These are phyloP conservation scores for Hartigia nigra DNA, from an alignment of 2,888 invertebrate species.

Conservation along the genomic window DNA sequence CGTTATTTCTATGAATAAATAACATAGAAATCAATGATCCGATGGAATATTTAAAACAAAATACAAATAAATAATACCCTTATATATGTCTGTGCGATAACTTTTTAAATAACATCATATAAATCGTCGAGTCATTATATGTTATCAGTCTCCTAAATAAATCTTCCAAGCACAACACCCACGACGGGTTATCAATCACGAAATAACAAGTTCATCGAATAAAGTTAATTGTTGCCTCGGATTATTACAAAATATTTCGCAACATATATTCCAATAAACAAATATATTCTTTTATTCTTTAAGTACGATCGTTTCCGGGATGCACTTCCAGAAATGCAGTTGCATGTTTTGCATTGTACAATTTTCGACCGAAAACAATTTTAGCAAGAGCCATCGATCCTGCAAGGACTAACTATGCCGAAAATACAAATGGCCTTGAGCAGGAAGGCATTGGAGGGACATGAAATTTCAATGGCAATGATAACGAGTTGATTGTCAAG, in stretches of 20 bases:
- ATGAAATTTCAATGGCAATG: neutral
- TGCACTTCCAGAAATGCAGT: neutral
- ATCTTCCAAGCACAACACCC: neutral
- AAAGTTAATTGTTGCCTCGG: neutral
- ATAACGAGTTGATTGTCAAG: neutral
- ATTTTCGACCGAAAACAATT: neutral
- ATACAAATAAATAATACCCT: neutral
- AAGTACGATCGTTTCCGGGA: neutral
- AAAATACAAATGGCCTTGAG: neutral
- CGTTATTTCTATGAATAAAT: neutral
- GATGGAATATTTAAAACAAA: neutral
- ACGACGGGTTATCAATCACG: neutral
- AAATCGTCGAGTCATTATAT: neutral
- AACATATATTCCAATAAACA: neutral
- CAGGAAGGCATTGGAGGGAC: neutral
- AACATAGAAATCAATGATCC: neutral
- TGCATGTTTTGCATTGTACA: neutral
- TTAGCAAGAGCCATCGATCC: neutral
- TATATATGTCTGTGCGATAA: neutral
- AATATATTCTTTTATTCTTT: neutral
- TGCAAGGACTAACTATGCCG: neutral
- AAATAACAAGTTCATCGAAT: neutral
- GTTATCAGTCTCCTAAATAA: neutral
- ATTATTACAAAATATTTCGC: neutral
- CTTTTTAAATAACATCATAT: neutral